Percentiles rank a stretch among this genome's conserved stretches.
Evolutionary conservation across 64 coral and sea anemone genomes (phyloP).

Genomic region (Dendronephthya gigantea): DNA sequence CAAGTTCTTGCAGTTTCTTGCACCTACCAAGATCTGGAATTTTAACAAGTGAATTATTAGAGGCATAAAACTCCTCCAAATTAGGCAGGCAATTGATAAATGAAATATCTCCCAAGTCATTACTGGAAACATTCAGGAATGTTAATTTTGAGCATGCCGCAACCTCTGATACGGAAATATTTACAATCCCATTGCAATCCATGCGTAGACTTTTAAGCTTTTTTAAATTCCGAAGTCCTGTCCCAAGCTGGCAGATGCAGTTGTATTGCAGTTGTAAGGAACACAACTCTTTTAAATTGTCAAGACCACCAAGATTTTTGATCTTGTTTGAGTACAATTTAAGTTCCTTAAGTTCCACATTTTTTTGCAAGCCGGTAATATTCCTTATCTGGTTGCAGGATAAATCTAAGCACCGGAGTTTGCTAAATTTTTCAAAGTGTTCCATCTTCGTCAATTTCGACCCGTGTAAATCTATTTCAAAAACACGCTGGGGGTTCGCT

Average conservation of each 20-base stretch:
- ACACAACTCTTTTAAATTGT: background rate
- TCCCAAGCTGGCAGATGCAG: background rate
- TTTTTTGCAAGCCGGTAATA: background rate
- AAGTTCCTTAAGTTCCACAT: background rate
- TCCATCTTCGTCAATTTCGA: background rate
- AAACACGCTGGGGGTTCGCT: background rate
- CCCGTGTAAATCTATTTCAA: background rate
- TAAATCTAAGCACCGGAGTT: background rate
- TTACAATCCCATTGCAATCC: background rate
- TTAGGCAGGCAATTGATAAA: background rate
- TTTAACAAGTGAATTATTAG: background rate
- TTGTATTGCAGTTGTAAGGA: background rate
- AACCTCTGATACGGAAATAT: background rate
- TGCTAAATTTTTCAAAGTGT: background rate
- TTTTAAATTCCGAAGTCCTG: background rate
- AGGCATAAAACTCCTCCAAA: background rate
- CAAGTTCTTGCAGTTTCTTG: conserved; percentile 1
- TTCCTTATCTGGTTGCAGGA: background rate
- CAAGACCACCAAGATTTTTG: background rate
- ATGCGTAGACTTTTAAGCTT: background rate
- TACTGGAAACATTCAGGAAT: background rate
- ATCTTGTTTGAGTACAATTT: conserved; percentile 10
- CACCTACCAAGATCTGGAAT: background rate
- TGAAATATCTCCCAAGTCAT: background rate
- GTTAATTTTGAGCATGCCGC: background rate